phyloP scores from a whole-genome alignment of 2,888 invertebrate species.

The Plebejus argus region DNA sequence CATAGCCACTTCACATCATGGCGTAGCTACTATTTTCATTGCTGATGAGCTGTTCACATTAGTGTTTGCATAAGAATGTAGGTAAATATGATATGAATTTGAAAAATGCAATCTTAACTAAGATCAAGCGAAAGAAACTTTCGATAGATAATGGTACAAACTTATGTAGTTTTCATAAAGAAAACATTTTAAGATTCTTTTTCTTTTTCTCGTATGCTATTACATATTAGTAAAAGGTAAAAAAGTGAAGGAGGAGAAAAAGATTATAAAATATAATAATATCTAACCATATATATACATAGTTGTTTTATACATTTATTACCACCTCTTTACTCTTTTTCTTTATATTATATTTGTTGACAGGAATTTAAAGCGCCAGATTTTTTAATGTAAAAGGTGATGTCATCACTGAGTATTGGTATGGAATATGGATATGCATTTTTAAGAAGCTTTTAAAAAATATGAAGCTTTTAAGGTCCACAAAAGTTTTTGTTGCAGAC shows the following conservation, averaged over 20 bases:
- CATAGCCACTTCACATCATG: slow-evolving; percentile 5
- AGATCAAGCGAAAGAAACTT: not conserved
- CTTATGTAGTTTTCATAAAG: too few species aligned
- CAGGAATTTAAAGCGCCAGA: too few species aligned
- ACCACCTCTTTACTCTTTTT: too few species aligned
- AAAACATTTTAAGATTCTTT: too few species aligned
- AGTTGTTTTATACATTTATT: too few species aligned
- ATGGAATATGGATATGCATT: not conserved
- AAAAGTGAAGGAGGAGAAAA: too few species aligned
- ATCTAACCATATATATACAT: too few species aligned
- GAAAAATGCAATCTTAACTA: not conserved
- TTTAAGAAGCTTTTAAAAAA: not conserved
- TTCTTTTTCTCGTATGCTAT: too few species aligned
- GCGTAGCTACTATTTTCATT: not conserved
- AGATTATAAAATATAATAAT: too few species aligned
- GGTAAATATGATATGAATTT: not conserved
- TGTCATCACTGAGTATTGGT: not conserved
- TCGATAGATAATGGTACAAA: too few species aligned
- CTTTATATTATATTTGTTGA: too few species aligned
- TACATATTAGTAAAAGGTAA: too few species aligned
- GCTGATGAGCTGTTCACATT: not conserved
- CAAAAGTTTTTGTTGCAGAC: not conserved
- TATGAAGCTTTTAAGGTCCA: not conserved
- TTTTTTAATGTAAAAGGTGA: not conserved
- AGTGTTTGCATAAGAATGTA: not conserved